Conservation (phyloP, 2,113 vertebrate genomes). For the rat (Rattus norvegicus) region DNA sequence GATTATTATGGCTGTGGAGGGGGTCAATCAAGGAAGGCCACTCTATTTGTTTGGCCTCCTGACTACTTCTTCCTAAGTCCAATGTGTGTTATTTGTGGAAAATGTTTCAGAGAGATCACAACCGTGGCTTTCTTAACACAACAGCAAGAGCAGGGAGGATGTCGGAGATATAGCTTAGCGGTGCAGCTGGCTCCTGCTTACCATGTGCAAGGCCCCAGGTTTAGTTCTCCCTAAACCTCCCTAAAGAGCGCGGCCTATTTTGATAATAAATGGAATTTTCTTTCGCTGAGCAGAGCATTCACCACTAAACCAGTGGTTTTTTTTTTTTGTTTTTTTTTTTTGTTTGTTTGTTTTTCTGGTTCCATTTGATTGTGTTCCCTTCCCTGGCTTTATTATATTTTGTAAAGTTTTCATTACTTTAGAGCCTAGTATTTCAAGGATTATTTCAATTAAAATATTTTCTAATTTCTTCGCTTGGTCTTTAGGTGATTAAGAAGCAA, state of each 20-base stretch:
- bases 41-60: background rate
- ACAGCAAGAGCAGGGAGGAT: background rate
- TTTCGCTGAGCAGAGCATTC: background rate
- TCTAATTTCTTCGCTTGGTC: background rate
- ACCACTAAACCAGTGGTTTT: background rate
- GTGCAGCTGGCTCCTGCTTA: too few relatives aligned
- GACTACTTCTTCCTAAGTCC: background rate
- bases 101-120: conserved; percentile 19
- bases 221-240: background rate
- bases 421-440: conserved; percentile 20
- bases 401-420: background rate
- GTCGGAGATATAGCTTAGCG: background rate
- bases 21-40: background rate
- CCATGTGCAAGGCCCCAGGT: background rate
- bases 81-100: background rate
- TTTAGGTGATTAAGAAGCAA: background rate
- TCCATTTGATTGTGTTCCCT: background rate
- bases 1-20: background rate
- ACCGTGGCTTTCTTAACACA: background rate
- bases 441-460: conserved; percentile 17
- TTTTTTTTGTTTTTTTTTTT: background rate
- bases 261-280: background rate
- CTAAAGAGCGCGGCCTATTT: background rate
- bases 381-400: background rate
- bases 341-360: background rate